Conservation (phyloP, 1,140 invertebrate genomes). For the Trissolcus basalis region DNA sequence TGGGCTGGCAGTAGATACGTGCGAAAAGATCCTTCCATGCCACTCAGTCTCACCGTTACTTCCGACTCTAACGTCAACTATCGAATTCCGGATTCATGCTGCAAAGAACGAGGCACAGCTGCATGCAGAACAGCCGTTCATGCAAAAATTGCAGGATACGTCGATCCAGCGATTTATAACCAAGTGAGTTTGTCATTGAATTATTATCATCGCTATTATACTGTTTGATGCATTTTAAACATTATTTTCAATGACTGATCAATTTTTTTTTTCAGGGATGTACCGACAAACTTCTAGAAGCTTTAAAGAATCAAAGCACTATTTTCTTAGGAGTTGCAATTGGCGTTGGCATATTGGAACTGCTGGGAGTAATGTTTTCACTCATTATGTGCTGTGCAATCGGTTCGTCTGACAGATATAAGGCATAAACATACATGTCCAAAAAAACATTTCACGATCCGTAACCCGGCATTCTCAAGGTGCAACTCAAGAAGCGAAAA, state of each 20-base stretch:
- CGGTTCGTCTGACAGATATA: conserved; percentile 81
- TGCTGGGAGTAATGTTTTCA: conserved; percentile 86
- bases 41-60: conserved; percentile 64
- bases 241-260: not conserved
- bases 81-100: conserved; percentile 80
- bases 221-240: too few species aligned
- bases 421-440: too few species aligned
- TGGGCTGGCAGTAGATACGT: conserved; percentile 82
- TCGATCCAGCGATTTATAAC: conserved; percentile 69
- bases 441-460: too few species aligned
- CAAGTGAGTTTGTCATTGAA: conserved; percentile 17
- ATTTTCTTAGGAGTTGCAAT: conserved; percentile 81
- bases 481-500: conserved; percentile 15
- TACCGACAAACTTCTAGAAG: conserved; percentile 81
- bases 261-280: conserved; percentile 80
- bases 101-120: conserved; percentile 72
- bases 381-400: conserved; percentile 87
- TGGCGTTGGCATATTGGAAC: conserved; percentile 81
- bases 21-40: conserved; percentile 61
- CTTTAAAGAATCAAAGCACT: conserved; percentile 79
- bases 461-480: too few species aligned
- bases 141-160: conserved; percentile 73
- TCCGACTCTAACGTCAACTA: conserved; percentile 67
- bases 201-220: not conserved
- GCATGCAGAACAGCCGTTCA: conserved; percentile 75